These are phyloP conservation scores for Trichomalopsis sarcophagae DNA, from an alignment of 1,140 invertebrate genomes.

Conservation along the genomic window DNA sequence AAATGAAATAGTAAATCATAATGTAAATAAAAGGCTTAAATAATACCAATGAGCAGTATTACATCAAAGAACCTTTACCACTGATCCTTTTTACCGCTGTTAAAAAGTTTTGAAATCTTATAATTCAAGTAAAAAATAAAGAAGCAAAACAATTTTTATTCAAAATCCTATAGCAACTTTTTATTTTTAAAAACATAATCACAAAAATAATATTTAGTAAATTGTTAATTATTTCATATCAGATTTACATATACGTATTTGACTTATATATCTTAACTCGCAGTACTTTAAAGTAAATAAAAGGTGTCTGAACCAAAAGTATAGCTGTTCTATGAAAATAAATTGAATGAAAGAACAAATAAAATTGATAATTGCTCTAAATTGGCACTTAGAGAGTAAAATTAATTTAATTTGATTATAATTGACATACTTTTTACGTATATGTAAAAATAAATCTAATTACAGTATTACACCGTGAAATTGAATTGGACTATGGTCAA, in stretches of 20 bases:
- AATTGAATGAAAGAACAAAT: slow-evolving; percentile 28
- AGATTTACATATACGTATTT: slow-evolving; percentile 38
- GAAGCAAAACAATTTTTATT: slow-evolving; percentile 35
- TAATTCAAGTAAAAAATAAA: slow-evolving; percentile 27
- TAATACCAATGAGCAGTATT: slow-evolving; percentile 25
- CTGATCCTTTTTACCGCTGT: not conserved
- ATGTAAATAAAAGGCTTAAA: slow-evolving; percentile 68
- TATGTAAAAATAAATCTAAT: slow-evolving; percentile 20
- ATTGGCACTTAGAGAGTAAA: slow-evolving; percentile 49
- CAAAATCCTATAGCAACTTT: slow-evolving; percentile 40
- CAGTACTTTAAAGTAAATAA: slow-evolving; percentile 41
- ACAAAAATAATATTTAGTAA: slow-evolving; percentile 47
- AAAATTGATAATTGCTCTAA: slow-evolving; percentile 28
- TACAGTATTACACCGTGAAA: not conserved
- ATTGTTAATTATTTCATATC: slow-evolving; percentile 34
- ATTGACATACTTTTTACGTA: slow-evolving; percentile 37
- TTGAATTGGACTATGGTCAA: slow-evolving; percentile 9
- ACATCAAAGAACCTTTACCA: not conserved
- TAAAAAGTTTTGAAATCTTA: not conserved
- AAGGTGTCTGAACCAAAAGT: slow-evolving; percentile 18
- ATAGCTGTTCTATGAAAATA: slow-evolving; percentile 16
- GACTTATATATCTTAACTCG: slow-evolving; percentile 47
- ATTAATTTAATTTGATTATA: slow-evolving; percentile 50
- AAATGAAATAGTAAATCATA: slow-evolving; percentile 64
- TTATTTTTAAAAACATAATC: slow-evolving; percentile 48